Conservation (phyloP, 2,888 invertebrate genomes). For the Catonia carolina region DNA sequence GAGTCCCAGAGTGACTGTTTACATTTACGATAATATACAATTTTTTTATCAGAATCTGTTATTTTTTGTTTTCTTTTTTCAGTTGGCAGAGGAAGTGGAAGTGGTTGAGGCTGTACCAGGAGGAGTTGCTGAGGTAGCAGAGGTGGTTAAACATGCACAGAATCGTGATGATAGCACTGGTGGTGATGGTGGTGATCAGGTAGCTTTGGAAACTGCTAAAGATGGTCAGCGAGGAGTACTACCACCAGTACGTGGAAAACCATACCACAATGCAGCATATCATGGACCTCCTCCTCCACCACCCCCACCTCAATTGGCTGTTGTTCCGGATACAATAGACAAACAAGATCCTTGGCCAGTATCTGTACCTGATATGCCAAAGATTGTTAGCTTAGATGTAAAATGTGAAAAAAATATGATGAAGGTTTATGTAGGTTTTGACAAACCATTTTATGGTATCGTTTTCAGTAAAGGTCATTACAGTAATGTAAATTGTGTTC, state of each 20-base stretch:
- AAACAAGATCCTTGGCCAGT: slow-evolving; percentile 76
- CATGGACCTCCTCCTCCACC: slow-evolving; percentile 40
- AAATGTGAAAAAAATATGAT: slow-evolving; percentile 94
- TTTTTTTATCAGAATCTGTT: no score
- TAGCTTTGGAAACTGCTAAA: slow-evolving; percentile 32
- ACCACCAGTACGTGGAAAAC: slow-evolving; percentile 25
- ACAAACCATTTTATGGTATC: slow-evolving; percentile 91
- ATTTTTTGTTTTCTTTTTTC: slow-evolving; percentile 22
- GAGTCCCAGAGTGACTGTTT: no score
- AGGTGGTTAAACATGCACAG: slow-evolving; percentile 20
- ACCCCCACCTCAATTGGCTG: slow-evolving; percentile 47
- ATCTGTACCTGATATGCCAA: slow-evolving; percentile 82
- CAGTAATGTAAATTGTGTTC: slow-evolving; percentile 86
- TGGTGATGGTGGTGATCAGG: slow-evolving; percentile 42
- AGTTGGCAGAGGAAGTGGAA: slow-evolving; percentile 33
- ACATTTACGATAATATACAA: no score
- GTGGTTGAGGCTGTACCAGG: slow-evolving; percentile 31
- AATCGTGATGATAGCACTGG: slow-evolving; percentile 30
- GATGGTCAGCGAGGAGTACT: slow-evolving; percentile 21
- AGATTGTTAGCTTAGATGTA: slow-evolving; percentile 88
- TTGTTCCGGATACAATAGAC: slow-evolving; percentile 34
- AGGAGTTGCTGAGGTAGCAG: slow-evolving; percentile 27
- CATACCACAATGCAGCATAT: slow-evolving; percentile 14
- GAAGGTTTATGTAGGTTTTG: slow-evolving; percentile 92
- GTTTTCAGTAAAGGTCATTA: slow-evolving; percentile 84